Conservation (phyloP, 2,113 vertebrate species). For the Serinus canaria region DNA sequence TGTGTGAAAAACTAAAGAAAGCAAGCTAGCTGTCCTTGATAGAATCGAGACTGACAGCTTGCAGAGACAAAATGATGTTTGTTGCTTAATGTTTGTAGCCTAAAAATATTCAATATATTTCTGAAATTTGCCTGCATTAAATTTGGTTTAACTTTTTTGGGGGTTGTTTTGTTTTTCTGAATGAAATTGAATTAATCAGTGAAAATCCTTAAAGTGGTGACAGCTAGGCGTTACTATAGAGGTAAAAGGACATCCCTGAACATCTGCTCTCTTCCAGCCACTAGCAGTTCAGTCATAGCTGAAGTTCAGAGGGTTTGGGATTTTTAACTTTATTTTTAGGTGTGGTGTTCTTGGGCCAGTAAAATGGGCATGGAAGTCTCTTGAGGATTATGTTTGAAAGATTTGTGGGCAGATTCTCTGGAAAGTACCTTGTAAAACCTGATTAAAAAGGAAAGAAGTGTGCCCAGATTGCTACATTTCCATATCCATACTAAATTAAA, state of each 20-base stretch:
- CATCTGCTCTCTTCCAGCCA: neutral
- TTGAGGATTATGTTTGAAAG: neutral
- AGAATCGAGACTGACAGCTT: slow-evolving; percentile 38
- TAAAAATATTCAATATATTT: neutral
- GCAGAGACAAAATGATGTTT: slow-evolving; percentile 7
- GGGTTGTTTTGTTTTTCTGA: neutral
- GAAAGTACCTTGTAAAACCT: neutral
- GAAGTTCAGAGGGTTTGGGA: neutral
- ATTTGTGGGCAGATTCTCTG: neutral
- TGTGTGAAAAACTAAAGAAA: neutral
- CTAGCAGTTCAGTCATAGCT: neutral
- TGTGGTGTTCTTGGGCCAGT: neutral
- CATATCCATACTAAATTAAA: neutral
- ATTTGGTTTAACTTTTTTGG: neutral
- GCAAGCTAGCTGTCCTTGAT: neutral
- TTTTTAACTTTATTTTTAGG: neutral
- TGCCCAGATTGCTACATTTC: neutral
- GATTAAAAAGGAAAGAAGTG: neutral
- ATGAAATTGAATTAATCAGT: neutral
- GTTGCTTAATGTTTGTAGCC: neutral
- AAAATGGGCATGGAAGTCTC: neutral
- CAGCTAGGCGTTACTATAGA: neutral
- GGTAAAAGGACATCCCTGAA: neutral
- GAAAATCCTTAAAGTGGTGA: neutral
- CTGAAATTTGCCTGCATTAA: neutral